phyloP scores from a whole-genome alignment of 1,140 invertebrate species.

The Amphibalanus amphitrite region DNA sequence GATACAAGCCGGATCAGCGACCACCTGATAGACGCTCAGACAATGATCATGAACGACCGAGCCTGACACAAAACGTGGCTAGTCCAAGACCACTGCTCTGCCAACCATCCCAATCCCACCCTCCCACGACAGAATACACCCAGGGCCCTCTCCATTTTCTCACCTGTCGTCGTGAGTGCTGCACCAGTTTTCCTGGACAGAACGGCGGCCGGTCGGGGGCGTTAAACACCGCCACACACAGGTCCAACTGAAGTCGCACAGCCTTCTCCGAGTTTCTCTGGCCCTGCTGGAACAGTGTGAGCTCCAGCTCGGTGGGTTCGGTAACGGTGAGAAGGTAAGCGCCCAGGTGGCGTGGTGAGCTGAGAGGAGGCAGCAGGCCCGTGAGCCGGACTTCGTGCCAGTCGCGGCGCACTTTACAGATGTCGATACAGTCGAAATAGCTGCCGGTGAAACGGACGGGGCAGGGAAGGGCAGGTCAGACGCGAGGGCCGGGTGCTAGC shows the following conservation, averaged over 20 bases:
- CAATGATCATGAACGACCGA: too few species aligned
- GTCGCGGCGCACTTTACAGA: constrained; percentile 79
- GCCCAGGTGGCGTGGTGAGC: constrained; percentile 63
- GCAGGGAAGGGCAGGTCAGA: too few species aligned
- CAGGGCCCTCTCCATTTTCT: too few species aligned
- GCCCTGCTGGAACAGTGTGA: constrained; percentile 90
- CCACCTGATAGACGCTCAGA: too few species aligned
- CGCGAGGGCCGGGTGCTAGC: too few species aligned
- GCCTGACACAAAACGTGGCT: too few species aligned
- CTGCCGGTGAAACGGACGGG: constrained; percentile 28
- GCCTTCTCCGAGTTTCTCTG: constrained; percentile 67
- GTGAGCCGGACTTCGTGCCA: constrained; percentile 84
- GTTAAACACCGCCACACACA: constrained; percentile 80
- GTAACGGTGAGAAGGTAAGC: constrained; percentile 73
- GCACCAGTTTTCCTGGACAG: constrained; percentile 54
- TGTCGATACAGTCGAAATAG: constrained; percentile 96
- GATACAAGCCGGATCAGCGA: too few species aligned
- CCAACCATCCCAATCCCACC: too few species aligned
- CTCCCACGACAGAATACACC: too few species aligned
- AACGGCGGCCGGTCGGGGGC: constrained; percentile 52
- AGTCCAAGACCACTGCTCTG: too few species aligned
- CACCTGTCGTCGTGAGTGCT: constrained; percentile 66
- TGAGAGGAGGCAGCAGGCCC: constrained; percentile 31
- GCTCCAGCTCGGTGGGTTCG: constrained; percentile 89
- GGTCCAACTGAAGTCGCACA: constrained; percentile 70